Conservation (phyloP, 2,888 invertebrate species). For the Hylaea fasciaria region DNA sequence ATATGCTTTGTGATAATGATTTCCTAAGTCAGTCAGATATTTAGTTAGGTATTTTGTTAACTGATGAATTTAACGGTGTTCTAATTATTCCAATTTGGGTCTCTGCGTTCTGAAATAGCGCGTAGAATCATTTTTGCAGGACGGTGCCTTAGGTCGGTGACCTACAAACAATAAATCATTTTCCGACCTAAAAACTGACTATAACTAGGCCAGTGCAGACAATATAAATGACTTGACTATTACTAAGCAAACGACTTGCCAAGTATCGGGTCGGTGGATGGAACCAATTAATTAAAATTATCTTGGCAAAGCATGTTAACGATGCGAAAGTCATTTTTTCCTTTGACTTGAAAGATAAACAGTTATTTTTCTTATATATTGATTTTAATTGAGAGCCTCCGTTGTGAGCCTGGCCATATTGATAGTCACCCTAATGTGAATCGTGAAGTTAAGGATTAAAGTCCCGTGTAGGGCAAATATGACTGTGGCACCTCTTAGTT, state of each 20-base stretch:
- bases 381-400: too few relatives aligned
- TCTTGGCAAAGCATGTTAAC: neutral
- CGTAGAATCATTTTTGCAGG: conserved; percentile 4
- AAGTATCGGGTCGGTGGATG: conserved; percentile 17
- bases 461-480: too few relatives aligned
- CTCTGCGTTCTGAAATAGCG: too few relatives aligned
- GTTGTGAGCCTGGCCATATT: too few relatives aligned
- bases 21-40: too few relatives aligned
- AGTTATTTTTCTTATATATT: neutral
- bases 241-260: conserved; percentile 27
- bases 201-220: conserved; percentile 17
- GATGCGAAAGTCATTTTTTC: conserved; percentile 13
- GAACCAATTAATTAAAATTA: conserved; percentile 28
- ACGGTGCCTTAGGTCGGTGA: conserved; percentile 6
- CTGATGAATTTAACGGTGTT: too few relatives aligned
- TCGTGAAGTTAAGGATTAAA: too few relatives aligned
- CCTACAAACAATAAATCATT: conserved; percentile 16
- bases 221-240: conserved; percentile 27
- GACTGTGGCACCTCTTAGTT: too few relatives aligned
- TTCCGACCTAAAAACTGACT: conserved; percentile 11
- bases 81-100: too few relatives aligned
- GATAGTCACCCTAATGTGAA: too few relatives aligned
- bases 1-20: too few relatives aligned
- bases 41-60: too few relatives aligned
- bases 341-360: conserved; percentile 3